phyloP scores from a whole-genome alignment of 2,113 vertebrate species.

The Cyanoramphus novaezelandiae region DNA sequence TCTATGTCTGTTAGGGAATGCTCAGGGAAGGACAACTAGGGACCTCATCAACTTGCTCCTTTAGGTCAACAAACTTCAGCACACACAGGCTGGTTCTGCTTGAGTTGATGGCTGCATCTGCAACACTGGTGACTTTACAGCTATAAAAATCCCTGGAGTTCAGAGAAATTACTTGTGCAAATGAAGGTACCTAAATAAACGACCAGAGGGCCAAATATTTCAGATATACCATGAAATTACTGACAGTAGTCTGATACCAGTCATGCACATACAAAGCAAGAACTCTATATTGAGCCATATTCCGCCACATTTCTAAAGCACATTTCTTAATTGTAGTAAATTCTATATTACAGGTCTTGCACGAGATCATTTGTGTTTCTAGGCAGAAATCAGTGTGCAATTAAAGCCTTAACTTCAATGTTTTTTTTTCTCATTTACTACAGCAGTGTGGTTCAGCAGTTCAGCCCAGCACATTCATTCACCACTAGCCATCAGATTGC shows the following conservation, averaged over 20 bases:
- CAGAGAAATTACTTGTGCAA: not conserved
- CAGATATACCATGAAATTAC: not conserved
- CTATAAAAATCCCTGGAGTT: not conserved
- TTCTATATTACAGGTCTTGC: not conserved
- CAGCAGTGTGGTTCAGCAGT: not conserved
- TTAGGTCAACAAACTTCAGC: not conserved
- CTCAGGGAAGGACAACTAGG: not conserved
- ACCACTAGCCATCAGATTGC: not conserved
- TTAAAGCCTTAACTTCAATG: not conserved
- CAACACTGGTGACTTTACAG: not conserved
- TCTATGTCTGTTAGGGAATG: not conserved
- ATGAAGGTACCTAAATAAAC: not conserved
- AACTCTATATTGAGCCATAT: not conserved
- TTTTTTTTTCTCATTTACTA: not conserved
- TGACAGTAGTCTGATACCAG: not conserved
- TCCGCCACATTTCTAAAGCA: not conserved
- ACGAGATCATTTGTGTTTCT: not conserved
- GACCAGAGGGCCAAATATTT: not conserved
- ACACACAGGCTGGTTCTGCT: not conserved
- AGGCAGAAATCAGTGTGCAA: not conserved
- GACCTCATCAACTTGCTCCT: not conserved
- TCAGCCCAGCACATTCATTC: not conserved
- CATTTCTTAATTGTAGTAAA: not conserved
- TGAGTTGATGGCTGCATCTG: not conserved
- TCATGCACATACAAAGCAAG: not conserved